A percentile compares a stretch with the other conserved stretches of the same genome.
These are phyloP conservation scores for Agriopis marginaria DNA, from an alignment of 2,888 invertebrate genomes.

Conservation along the genomic window DNA sequence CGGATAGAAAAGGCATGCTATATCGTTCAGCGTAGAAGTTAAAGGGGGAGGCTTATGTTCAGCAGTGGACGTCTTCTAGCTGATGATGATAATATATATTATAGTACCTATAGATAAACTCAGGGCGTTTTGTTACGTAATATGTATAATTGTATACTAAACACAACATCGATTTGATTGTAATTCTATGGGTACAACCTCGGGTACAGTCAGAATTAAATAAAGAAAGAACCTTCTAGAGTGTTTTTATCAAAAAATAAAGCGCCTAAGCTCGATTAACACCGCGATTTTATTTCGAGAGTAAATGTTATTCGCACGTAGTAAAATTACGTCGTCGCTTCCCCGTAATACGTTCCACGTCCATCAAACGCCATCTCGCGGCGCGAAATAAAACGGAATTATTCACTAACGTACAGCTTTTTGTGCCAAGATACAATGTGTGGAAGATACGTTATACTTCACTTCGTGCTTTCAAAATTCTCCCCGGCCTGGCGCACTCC, in stretches of 20 bases:
- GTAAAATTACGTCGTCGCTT: slow-evolving; percentile 27
- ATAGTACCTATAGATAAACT: too few species aligned
- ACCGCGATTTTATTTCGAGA: slow-evolving; percentile 10
- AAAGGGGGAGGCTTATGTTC: too few species aligned
- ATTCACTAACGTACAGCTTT: slow-evolving; percentile 29
- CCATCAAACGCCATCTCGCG: slow-evolving; percentile 37
- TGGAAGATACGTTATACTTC: slow-evolving; percentile 2
- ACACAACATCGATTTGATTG: too few species aligned
- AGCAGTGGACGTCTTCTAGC: too few species aligned
- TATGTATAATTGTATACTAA: too few species aligned
- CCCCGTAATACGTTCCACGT: slow-evolving; percentile 31
- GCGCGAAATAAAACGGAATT: slow-evolving; percentile 41
- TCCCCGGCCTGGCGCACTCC: too few species aligned
- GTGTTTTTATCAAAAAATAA: neutral
- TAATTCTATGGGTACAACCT: too few species aligned
- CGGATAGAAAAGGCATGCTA: too few species aligned
- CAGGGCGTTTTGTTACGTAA: too few species aligned
- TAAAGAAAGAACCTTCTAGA: neutral
- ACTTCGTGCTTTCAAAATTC: too few species aligned
- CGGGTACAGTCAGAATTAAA: neutral
- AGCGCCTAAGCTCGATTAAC: slow-evolving; percentile 1
- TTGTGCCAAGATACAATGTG: neutral
- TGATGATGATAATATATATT: too few species aligned
- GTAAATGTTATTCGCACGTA: slow-evolving; percentile 30
- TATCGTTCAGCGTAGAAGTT: too few species aligned